Evolutionary conservation across 2,797 vertebrate genomes (phyloP).

Genomic region (Poeciliopsis presidionis): DNA sequence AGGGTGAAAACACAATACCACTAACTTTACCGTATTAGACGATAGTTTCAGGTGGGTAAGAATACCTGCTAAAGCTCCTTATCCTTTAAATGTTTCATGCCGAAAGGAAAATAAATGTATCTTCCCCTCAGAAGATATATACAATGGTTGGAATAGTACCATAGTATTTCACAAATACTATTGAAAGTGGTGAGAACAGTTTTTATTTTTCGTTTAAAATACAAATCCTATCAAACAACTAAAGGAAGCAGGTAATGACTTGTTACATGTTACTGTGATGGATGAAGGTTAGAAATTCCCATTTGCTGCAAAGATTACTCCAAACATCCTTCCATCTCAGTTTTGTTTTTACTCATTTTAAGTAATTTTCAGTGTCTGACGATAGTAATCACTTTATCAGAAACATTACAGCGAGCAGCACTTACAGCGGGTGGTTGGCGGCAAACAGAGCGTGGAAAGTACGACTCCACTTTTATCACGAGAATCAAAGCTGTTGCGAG

Average conservation of each 20-base stretch:
- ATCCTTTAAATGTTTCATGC: neutral
- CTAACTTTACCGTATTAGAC: neutral
- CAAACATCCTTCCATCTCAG: slow-evolving; percentile 34
- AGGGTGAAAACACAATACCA: neutral
- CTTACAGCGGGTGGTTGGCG: slow-evolving; percentile 53
- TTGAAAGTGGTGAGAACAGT: neutral
- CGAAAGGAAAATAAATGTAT: neutral
- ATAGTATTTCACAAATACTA: neutral
- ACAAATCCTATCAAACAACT: slow-evolving; percentile 1
- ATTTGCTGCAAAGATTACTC: slow-evolving; percentile 44
- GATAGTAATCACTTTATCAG: slow-evolving; percentile 31
- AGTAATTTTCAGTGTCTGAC: slow-evolving; percentile 7
- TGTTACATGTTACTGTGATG: slow-evolving; percentile 45
- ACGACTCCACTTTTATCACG: slow-evolving; percentile 36
- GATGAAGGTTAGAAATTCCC: slow-evolving; percentile 42
- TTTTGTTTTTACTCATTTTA: slow-evolving; percentile 37
- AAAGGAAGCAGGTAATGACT: slow-evolving; percentile 39
- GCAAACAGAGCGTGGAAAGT: slow-evolving; percentile 57
- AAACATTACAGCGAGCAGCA: slow-evolving; percentile 37
- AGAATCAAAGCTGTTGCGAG: slow-evolving; percentile 51
- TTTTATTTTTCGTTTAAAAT: neutral
- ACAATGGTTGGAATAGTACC: neutral
- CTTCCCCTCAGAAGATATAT: too few relatives aligned
- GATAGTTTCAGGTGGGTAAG: neutral
- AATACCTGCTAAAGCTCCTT: neutral